Base-by-base conservation (phyloP, 1,140 invertebrate species). In the Chymomyza costata region DNA sequence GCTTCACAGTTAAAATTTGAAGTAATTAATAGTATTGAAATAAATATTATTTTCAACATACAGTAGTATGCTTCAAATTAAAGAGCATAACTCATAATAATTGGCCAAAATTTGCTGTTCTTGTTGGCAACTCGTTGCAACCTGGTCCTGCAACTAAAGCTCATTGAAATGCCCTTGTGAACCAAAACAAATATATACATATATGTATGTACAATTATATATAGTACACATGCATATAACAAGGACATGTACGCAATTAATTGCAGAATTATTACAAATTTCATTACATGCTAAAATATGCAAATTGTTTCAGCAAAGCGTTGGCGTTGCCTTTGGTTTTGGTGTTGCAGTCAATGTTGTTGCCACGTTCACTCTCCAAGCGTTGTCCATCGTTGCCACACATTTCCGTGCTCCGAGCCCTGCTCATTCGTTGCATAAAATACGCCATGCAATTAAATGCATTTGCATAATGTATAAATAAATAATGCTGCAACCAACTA, bases 261-360 rank as follows among this genome's bases (percentile, higher is more conserved):
- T 80, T 80, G 73, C 67, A 80, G 67, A 80, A 80, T 68, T 80
- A 80, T 80, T 81, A 73, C 73, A 80, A 80, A 80, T 80, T 80
- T 80, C 74, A 80, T 80, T 80, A 80, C 74, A 80, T 71, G 73
- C 67, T 80, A 80, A 80, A 80, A 80, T 80, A 80, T 80, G 73
- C 74, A 80, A 80, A 80, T 80, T 80, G 68, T 80, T 73, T 80
- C 63, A 67, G 54, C 37, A 49, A 50, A 48, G 54, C 40, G 28
- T 44, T 30, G 32, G 10, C 31, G 35, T 13, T 39, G 52, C 46
- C 17, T n/a, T n/a, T n/a, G n/a, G n/a, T n/a, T n/a, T n/a, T n/a
- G n/a, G n/a, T n/a, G n/a, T n/a, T n/a, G n/a, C n/a, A n/a, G n/a
- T n/a, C n/a, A n/a, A n/a, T n/a, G 6, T 28, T 11, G 2, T 44